These are phyloP conservation scores for Schizaphis graminum DNA, from an alignment of 2,888 invertebrate species.

Conservation along the genomic window DNA sequence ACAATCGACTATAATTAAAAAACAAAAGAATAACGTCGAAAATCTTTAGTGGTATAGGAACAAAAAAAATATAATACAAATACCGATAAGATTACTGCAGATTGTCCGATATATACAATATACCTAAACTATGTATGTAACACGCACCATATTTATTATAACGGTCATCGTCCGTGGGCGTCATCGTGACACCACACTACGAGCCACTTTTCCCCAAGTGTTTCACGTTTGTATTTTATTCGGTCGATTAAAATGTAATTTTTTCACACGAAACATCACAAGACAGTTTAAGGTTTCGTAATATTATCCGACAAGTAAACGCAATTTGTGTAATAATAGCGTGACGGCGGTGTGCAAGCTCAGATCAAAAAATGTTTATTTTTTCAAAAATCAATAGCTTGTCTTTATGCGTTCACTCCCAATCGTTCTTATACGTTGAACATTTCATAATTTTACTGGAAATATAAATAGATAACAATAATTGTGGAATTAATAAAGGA, in stretches of 20 bases:
- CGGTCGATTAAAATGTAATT: not conserved
- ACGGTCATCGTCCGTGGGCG: conserved; percentile 37
- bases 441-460: not conserved
- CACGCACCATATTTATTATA: conserved; percentile 14
- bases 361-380: not conserved
- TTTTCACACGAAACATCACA: conserved; percentile 15
- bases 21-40: not conserved
- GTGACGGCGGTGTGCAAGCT: not conserved
- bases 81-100: not conserved
- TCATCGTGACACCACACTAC: conserved; percentile 12
- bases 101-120: conserved; percentile 18
- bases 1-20: conserved; percentile 23
- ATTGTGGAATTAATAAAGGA: not conserved
- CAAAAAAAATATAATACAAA: not conserved
- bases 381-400: not conserved
- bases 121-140: not conserved
- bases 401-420: not conserved
- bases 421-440: not conserved
- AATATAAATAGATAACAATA: not conserved
- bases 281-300: not conserved
- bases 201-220: not conserved
- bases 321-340: not conserved
- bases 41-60: not conserved
- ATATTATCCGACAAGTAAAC: not conserved
- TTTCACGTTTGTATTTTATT: conserved; percentile 26